These are phyloP conservation scores for Zapornia atra DNA, from an alignment of 2,113 vertebrate genomes.

Conservation along the genomic window DNA sequence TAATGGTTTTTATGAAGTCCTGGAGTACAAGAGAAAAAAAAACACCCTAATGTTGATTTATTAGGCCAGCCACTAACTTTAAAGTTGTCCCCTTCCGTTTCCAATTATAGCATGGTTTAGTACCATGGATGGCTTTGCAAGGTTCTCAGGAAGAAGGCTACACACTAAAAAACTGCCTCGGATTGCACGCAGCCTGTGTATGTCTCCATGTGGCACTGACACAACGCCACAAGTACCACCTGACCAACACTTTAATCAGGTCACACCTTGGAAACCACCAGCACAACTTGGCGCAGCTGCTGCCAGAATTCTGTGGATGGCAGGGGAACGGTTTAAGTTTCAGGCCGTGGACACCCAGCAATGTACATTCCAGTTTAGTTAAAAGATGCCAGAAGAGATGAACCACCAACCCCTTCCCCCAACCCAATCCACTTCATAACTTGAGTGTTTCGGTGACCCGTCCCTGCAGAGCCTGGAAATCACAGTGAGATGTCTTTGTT, in stretches of 20 bases:
- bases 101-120: background rate
- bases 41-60: background rate
- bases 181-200: background rate
- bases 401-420: background rate
- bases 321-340: background rate
- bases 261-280: background rate
- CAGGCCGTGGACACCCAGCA: background rate
- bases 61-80: background rate
- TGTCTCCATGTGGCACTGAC: background rate
- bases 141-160: background rate
- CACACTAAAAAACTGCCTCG: background rate
- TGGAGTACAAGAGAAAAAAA: background rate
- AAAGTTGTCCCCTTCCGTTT: background rate
- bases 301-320: background rate
- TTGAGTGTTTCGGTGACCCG: background rate
- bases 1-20: background rate
- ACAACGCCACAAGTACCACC: background rate
- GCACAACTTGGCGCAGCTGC: background rate
- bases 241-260: background rate
- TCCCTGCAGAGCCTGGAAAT: conserved; percentile 13
- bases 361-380: background rate
- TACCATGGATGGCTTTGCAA: background rate
- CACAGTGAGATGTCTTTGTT: background rate
- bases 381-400: background rate
- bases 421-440: background rate